Evolutionary conservation across 2,888 invertebrate species (phyloP).

Genomic region (Meteorus colon): DNA sequence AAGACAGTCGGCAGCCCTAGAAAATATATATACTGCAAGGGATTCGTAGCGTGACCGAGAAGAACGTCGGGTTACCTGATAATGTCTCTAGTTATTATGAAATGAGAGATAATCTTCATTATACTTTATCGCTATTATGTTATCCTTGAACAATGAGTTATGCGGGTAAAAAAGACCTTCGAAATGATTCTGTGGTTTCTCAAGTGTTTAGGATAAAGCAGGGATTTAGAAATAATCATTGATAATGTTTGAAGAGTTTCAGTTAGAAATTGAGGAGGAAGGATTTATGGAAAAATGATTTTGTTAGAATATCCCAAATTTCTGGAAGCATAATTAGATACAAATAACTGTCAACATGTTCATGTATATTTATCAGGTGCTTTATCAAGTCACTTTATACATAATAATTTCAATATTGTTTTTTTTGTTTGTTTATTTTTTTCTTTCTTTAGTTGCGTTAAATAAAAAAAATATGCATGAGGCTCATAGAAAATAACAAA

Average conservation of each 20-base stretch:
- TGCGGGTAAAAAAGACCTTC: background rate
- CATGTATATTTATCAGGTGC: background rate
- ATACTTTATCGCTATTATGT: background rate
- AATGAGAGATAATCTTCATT: background rate
- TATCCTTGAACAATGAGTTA: background rate
- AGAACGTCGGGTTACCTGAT: background rate
- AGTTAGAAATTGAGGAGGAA: background rate
- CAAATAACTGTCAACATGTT: background rate
- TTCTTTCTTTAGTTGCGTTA: slow-evolving; percentile 49
- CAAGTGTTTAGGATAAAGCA: background rate
- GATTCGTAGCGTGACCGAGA: background rate
- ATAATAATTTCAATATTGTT: slow-evolving; percentile 60
- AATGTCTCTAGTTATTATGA: background rate
- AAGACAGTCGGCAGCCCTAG: background rate
- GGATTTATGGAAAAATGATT: too few relatives aligned
- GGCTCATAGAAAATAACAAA: slow-evolving; percentile 22
- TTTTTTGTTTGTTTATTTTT: slow-evolving; percentile 55
- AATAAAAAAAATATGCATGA: slow-evolving; percentile 16
- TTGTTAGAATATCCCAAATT: background rate
- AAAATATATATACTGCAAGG: background rate
- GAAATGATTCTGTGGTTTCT: background rate
- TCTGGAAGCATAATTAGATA: background rate
- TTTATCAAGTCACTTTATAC: slow-evolving; percentile 48
- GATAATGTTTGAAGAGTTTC: background rate
- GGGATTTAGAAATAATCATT: background rate